Conservation (phyloP, 2,888 invertebrate genomes). For the Orthonychiurus folsomi region DNA sequence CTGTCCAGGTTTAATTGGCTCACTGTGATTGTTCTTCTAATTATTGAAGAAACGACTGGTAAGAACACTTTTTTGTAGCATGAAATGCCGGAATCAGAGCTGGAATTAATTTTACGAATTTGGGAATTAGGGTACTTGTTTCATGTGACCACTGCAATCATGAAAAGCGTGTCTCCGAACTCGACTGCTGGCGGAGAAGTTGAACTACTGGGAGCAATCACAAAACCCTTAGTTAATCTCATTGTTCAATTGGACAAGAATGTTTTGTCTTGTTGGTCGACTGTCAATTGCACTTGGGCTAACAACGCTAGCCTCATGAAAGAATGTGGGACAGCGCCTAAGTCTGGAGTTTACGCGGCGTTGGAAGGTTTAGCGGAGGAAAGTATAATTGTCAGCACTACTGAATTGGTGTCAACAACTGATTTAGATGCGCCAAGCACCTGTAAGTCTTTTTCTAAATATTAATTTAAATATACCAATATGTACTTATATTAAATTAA, state of each 20-base stretch:
- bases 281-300: slow-evolving; percentile 40
- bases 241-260: slow-evolving; percentile 46
- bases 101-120: slow-evolving; percentile 10
- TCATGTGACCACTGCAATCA: slow-evolving; percentile 43
- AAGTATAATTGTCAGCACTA: no score
- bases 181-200: slow-evolving; percentile 39
- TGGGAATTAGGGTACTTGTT: slow-evolving; percentile 42
- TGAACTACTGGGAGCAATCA: slow-evolving; percentile 45
- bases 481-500: no score
- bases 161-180: slow-evolving; percentile 39
- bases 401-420: background rate
- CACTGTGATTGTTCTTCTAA: slow-evolving; percentile 48
- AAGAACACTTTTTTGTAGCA: slow-evolving; percentile 12
- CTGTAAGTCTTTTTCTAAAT: no score
- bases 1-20: no score
- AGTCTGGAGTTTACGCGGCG: no score
- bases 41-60: slow-evolving; percentile 47
- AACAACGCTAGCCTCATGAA: slow-evolving; percentile 32
- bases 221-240: slow-evolving; percentile 46
- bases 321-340: background rate
- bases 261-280: slow-evolving; percentile 45
- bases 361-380: no score
- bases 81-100: background rate
- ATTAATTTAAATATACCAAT: no score
- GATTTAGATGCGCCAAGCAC: background rate